Evolutionary conservation across 2,113 vertebrate species (phyloP), one percentile per base, ranked within the genome.

Genomic region (Colaptes auratus): DNA sequence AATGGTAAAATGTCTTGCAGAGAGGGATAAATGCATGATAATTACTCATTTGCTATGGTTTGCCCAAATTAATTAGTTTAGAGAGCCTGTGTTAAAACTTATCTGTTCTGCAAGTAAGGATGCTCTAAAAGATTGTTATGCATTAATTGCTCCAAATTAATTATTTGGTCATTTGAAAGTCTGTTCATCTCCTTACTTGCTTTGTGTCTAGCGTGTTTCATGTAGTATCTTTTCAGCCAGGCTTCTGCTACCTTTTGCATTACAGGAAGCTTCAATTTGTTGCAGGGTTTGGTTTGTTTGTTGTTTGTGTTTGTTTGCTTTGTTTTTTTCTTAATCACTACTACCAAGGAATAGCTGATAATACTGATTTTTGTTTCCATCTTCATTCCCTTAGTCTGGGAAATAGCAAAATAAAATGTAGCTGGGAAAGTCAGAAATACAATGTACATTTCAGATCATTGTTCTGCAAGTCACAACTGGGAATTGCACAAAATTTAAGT

Each of bases 331-430:
- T 35, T 59, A 21, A 86, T 76, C 53, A 24, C 30, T 81, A 2
- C 39, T 65, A 24, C 56, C 70, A n/a, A 65, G 58, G 60, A 80
- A 21, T 48, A 80, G 69, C 18, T 60, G 53, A 30, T 64, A 58
- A 46, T 52, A 31, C 16, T 1, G 1, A 7, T 65, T 75, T 91
- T 63, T 85, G 16, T 55, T 46, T 82, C 25, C 28, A 4, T 75
- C 17, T 69, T 18, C 0, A 0, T 92, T 92, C 30, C 21, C 0
- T 0, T 52, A 36, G 21, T 79, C 39, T 58, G 7, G 1, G 50
- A 79, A 89, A 82, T 78, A 19, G 7, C 30, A 36, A 39, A 14
- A 66, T 44, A 72, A 66, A 55, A 69, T 81, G 7, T 73, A 56
- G 15, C 42, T 70, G 46, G 30, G 50, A 65, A 65, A 58, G 14